Percentiles rank a stretch among this genome's conserved stretches.
Evolutionary conservation across 2,888 invertebrate genomes (phyloP).

Genomic region (Pollenia griseotomentosa): DNA sequence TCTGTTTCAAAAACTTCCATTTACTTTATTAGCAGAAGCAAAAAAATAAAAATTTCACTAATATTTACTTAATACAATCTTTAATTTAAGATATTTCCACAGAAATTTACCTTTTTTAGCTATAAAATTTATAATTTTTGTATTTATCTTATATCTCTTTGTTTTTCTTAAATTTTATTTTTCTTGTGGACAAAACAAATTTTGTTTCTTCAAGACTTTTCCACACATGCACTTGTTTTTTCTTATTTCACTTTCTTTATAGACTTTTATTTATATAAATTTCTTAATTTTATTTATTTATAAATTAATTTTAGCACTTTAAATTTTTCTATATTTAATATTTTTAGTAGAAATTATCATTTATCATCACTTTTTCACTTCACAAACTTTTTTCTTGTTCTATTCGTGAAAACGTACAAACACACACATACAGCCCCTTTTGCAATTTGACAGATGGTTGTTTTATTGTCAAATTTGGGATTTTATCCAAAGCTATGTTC

Average conservation of each 20-base stretch:
- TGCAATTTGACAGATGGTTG: constrained; percentile 58
- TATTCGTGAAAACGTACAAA: constrained; percentile 76
- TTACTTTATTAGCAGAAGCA: not conserved
- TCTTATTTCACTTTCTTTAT: constrained; percentile 13
- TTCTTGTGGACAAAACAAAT: constrained; percentile 50
- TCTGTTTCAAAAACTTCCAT: not conserved
- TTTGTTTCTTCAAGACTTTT: constrained; percentile 40
- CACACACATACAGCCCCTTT: constrained; percentile 70
- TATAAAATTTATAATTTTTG: constrained; percentile 41
- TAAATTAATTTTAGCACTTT: constrained; percentile 9
- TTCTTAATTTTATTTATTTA: constrained; percentile 28
- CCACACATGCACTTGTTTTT: constrained; percentile 40
- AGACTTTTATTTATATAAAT: constrained; percentile 12
- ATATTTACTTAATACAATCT: not conserved
- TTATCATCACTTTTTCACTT: constrained; percentile 69
- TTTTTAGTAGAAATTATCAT: constrained; percentile 68
- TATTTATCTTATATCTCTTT: constrained; percentile 53
- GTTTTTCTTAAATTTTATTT: constrained; percentile 53
- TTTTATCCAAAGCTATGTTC: constrained; percentile 36
- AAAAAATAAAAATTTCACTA: not conserved
- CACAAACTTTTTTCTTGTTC: constrained; percentile 75
- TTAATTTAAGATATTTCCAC: constrained; percentile 14
- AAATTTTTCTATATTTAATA: constrained; percentile 66
- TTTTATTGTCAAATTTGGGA: constrained; percentile 33
- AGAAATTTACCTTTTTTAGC: constrained; percentile 75